Percentiles rank a stretch among this genome's conserved stretches.
phyloP scores from a whole-genome alignment of 1,140 invertebrate species.

The Stegodyphus dumicola region DNA sequence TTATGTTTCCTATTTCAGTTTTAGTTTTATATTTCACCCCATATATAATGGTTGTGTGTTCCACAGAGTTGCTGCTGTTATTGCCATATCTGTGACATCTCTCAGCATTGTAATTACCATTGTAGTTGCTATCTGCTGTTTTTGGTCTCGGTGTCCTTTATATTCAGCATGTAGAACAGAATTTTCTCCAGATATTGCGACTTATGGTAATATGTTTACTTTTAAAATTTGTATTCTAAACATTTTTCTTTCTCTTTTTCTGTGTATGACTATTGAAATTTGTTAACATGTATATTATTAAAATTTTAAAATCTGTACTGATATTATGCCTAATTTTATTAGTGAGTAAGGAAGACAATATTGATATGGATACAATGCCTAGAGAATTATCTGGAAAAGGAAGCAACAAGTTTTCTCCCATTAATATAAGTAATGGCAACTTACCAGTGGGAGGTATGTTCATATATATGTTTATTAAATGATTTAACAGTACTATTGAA shows the following conservation, averaged over 20 bases:
- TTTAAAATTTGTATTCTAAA: background rate
- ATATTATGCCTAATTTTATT: background rate
- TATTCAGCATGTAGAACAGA: slow-evolving; percentile 64
- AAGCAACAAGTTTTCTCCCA: slow-evolving; percentile 34
- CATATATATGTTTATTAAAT: background rate
- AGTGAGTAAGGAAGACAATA: slow-evolving; percentile 17
- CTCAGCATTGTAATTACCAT: slow-evolving; percentile 63
- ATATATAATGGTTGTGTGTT: background rate
- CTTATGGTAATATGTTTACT: slow-evolving; percentile 63
- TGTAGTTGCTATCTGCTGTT: slow-evolving; percentile 65
- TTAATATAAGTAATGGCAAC: slow-evolving; percentile 31
- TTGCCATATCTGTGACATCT: slow-evolving; percentile 64
- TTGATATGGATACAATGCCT: slow-evolving; percentile 29
- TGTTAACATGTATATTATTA: too few species aligned
- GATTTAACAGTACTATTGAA: too few species aligned
- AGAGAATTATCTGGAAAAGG: slow-evolving; percentile 14
- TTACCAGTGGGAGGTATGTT: background rate
- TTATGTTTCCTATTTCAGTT: too few species aligned
- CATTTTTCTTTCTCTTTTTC: too few species aligned
- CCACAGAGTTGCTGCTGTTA: slow-evolving; percentile 63
- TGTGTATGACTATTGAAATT: too few species aligned
- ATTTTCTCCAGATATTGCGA: slow-evolving; percentile 64
- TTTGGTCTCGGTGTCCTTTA: slow-evolving; percentile 65
- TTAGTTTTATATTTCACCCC: too few species aligned
- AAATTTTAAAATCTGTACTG: background rate